phyloP scores from a whole-genome alignment of 2,797 vertebrate genomes.

The Sebastes steindachneri region DNA sequence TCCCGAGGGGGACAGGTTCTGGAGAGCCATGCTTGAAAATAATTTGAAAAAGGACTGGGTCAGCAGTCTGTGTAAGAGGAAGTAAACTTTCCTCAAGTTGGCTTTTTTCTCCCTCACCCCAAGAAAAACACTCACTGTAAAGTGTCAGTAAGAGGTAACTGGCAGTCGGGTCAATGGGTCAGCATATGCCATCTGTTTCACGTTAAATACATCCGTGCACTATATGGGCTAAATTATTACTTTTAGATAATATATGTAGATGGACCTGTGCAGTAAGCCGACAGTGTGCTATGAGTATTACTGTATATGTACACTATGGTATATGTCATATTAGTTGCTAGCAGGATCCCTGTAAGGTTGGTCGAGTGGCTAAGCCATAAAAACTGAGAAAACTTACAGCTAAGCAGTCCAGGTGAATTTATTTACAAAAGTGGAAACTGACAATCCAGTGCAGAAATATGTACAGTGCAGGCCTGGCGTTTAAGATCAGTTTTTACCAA shows the following conservation, averaged over 20 bases:
- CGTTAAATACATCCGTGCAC: not conserved
- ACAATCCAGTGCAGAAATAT: too few relatives aligned
- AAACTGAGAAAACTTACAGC: too few relatives aligned
- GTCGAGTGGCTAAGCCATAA: too few relatives aligned
- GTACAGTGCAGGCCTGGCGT: too few relatives aligned
- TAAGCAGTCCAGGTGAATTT: too few relatives aligned
- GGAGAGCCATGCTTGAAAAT: constrained; percentile 12
- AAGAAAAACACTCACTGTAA: not conserved
- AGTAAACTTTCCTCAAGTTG: constrained; percentile 27
- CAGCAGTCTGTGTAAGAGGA: constrained; percentile 29
- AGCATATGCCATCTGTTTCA: not conserved
- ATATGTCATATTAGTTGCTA: not conserved
- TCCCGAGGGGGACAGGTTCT: constrained; percentile 3
- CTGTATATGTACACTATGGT: not conserved
- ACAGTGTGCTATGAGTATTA: not conserved
- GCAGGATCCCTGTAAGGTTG: not conserved
- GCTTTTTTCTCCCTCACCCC: not conserved
- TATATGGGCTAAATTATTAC: not conserved
- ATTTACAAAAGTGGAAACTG: too few relatives aligned
- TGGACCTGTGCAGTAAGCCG: not conserved
- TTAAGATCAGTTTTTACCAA: too few relatives aligned
- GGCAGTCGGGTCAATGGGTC: not conserved
- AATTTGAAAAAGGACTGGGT: constrained; percentile 16
- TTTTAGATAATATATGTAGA: not conserved
- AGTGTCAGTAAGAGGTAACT: not conserved